A percentile compares a stretch with the other conserved stretches of the same genome.
Evolutionary conservation across 1,140 invertebrate species (phyloP).

Genomic region (Acromyrmex heyeri): DNA sequence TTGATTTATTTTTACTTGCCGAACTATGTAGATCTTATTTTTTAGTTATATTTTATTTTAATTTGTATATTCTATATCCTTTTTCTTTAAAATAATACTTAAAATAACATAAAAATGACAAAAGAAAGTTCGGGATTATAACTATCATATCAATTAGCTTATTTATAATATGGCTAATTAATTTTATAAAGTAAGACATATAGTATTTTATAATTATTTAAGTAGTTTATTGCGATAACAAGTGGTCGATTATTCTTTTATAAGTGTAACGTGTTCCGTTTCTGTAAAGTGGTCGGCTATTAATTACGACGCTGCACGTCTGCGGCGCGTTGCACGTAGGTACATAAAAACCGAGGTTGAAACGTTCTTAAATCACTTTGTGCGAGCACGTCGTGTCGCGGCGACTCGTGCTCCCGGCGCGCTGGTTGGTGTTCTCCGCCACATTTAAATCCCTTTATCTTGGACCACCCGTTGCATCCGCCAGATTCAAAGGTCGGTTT

Average conservation of each 20-base stretch:
- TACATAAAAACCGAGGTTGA: constrained; percentile 55
- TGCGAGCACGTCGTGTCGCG: constrained; percentile 45
- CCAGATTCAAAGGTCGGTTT: constrained; percentile 65
- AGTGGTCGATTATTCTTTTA: constrained; percentile 59
- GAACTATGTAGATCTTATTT: background rate
- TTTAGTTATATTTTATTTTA: background rate
- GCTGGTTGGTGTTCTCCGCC: constrained; percentile 23
- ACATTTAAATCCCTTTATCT: constrained; percentile 62
- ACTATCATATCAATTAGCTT: background rate
- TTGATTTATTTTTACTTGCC: background rate
- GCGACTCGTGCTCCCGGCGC: constrained; percentile 11
- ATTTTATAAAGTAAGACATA: background rate
- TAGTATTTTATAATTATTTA: constrained; percentile 28
- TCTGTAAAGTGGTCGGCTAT: constrained; percentile 46
- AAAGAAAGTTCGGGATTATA: background rate
- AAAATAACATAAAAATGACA: background rate
- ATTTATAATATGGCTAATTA: background rate
- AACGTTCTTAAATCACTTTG: constrained; percentile 63
- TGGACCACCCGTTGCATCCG: constrained; percentile 70
- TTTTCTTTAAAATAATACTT: background rate
- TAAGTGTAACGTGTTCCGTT: constrained; percentile 30
- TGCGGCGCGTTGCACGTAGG: constrained; percentile 40
- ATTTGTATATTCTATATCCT: background rate
- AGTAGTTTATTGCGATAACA: constrained; percentile 45
- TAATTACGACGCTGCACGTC: constrained; percentile 49